Evolutionary conservation across 1,140 invertebrate species (phyloP).

Genomic region (Macrobrachium rosenbergii): DNA sequence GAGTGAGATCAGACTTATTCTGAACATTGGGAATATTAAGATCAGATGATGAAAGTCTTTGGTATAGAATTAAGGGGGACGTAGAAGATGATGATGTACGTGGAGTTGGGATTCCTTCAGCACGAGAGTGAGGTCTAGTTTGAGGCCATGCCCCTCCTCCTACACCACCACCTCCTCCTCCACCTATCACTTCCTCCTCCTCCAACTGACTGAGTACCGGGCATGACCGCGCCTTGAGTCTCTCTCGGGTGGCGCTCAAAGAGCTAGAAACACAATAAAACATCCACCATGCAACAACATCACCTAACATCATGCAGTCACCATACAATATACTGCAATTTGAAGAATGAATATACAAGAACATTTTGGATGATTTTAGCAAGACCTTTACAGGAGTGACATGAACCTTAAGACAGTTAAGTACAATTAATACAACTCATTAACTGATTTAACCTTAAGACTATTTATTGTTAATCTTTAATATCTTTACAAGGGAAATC

Average conservation of each 20-base stretch:
- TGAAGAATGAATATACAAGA: background rate
- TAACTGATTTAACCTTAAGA: too few species aligned
- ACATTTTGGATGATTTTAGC: too few species aligned
- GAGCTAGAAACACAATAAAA: constrained; percentile 63
- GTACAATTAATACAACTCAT: too few species aligned
- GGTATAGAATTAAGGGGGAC: constrained; percentile 32
- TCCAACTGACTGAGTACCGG: constrained; percentile 59
- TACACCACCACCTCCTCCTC: constrained; percentile 43
- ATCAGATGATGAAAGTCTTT: background rate
- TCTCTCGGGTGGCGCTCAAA: constrained; percentile 60
- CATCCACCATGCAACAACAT: constrained; percentile 52
- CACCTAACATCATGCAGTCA: constrained; percentile 46
- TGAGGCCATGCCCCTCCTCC: constrained; percentile 27
- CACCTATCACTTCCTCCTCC: constrained; percentile 54
- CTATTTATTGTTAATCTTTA: too few species aligned
- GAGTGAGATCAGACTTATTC: too few species aligned
- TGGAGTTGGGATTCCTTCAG: background rate
- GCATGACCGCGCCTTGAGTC: constrained; percentile 59
- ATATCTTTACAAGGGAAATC: too few species aligned
- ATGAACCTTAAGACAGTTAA: too few species aligned
- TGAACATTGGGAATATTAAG: too few species aligned
- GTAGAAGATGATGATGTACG: constrained; percentile 46
- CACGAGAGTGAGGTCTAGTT: background rate
- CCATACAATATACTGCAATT: constrained; percentile 37
- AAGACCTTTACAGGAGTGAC: too few species aligned